phyloP scores from a whole-genome alignment of 2,888 invertebrate species.

The Hydrotaea cyrtoneurina region DNA sequence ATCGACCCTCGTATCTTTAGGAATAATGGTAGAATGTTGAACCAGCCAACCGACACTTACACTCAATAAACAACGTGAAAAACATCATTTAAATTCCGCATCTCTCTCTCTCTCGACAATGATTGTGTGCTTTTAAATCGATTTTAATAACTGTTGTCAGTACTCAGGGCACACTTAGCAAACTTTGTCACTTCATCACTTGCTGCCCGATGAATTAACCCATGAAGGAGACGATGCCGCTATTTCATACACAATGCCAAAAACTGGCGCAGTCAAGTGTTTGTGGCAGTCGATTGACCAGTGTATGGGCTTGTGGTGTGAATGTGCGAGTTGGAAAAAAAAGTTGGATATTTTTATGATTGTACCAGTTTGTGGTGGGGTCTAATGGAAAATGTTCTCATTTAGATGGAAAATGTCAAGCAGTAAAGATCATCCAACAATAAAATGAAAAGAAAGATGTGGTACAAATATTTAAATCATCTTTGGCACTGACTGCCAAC shows the following conservation, averaged over 20 bases:
- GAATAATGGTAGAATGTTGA: not conserved
- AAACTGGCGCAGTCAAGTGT: too few relatives aligned
- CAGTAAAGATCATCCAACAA: too few relatives aligned
- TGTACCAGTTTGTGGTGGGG: too few relatives aligned
- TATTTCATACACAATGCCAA: not conserved
- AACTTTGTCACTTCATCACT: conserved; percentile 19
- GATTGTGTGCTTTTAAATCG: conserved; percentile 1
- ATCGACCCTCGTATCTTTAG: not conserved
- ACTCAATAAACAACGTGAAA: conserved; percentile 3
- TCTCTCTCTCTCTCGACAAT: not conserved
- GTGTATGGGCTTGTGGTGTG: too few relatives aligned
- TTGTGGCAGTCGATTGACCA: too few relatives aligned
- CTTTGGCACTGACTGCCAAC: too few relatives aligned
- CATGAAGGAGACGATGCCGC: not conserved
- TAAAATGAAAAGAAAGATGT: too few relatives aligned
- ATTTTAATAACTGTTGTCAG: not conserved
- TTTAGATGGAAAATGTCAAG: too few relatives aligned
- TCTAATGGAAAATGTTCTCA: too few relatives aligned
- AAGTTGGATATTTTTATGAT: too few relatives aligned
- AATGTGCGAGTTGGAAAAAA: too few relatives aligned
- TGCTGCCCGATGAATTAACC: not conserved
- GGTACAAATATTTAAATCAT: too few relatives aligned
- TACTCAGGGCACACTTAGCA: not conserved
- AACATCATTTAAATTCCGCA: conserved; percentile 14
- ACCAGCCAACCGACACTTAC: not conserved